Base-by-base conservation (phyloP, 92 coral and sea anemone genomes). In the Virgularia gustaviana region DNA sequence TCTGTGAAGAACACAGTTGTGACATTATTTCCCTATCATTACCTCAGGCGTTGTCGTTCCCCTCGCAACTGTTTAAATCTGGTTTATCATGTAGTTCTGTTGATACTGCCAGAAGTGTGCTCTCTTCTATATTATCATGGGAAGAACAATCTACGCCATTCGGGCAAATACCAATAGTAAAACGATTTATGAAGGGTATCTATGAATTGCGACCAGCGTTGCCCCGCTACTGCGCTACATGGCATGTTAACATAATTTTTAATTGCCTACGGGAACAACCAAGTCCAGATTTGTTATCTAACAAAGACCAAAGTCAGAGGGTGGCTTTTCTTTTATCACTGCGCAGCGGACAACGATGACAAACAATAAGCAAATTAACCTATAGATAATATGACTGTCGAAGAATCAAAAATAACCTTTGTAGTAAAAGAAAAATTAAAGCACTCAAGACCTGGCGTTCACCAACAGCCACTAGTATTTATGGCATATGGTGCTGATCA, bases 281-380 rank as follows among this genome's bases (percentile, higher is more conserved):
- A 5, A 12, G 60, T 4, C 30, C 23, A 12, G 19, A 75, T 39
- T 31, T 10, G 13, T 47, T 76, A 5, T 19, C 38, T 51, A 39
- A 43, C 24, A 63, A 49, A 71, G 45, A 66, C 36, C 32, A 62
- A 15, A 75, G 75, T n/a, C 57, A 27, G 1, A 76, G 52, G 37
- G 16, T 44, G 29, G 51, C 77, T 5, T 43, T 65, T 43, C 36
- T 76, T 7, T 41, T 45, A 31, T 47, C 49, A 19, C 57, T 70
- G 9, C 43, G 65, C 19, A 76, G 78, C 36, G 51, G 77, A 63
- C 81, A 76, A 42, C 65, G 81, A 65, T 76, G 77, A 19, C 77
- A 65, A 28, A 76, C 77, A 45, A 23, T 62, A 28, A 30, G 39
- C 20, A 28, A 15, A 9, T n/a, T 76, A 1, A 45, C n/a, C n/a